Evolutionary conservation across 2,888 invertebrate genomes (phyloP).

Genomic region (Drosophila bunnanda): DNA sequence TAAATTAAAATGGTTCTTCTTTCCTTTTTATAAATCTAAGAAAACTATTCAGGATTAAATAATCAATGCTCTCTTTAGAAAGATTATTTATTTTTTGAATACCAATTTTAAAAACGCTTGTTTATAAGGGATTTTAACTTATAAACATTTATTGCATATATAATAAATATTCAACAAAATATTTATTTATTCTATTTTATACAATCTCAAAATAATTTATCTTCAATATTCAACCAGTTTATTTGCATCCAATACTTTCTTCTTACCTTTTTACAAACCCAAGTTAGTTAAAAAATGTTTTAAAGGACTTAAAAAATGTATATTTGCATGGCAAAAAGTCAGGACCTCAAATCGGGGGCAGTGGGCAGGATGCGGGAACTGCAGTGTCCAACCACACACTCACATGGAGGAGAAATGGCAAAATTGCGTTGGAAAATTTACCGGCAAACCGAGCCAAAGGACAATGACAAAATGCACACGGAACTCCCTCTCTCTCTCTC

Average conservation of each 20-base stretch:
- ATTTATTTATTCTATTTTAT: too few species aligned
- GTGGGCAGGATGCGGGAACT: slow-evolving; percentile 20
- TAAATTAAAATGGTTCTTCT: too few species aligned
- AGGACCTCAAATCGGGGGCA: slow-evolving; percentile 17
- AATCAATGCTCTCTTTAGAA: too few species aligned
- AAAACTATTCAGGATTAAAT: too few species aligned
- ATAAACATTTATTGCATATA: too few species aligned
- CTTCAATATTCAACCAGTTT: background rate
- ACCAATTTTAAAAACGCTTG: too few species aligned
- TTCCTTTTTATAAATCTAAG: too few species aligned
- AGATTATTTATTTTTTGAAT: too few species aligned
- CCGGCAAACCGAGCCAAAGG: slow-evolving; percentile 55
- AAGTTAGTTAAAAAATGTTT: background rate
- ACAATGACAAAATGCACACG: slow-evolving; percentile 47
- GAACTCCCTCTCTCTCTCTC: slow-evolving; percentile 10
- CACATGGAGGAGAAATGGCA: slow-evolving; percentile 37
- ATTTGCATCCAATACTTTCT: too few species aligned
- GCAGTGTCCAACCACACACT: slow-evolving; percentile 33
- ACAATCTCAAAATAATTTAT: background rate
- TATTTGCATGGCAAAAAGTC: slow-evolving; percentile 55
- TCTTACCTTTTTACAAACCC: background rate
- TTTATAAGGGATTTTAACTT: too few species aligned
- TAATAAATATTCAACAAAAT: too few species aligned
- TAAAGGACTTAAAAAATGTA: slow-evolving; percentile 35
- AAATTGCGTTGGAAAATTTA: slow-evolving; percentile 76